A percentile compares a stretch with the other conserved stretches of the same genome.
Evolutionary conservation across 2,113 vertebrate species (phyloP).

Genomic region (Microcebus jonahi): DNA sequence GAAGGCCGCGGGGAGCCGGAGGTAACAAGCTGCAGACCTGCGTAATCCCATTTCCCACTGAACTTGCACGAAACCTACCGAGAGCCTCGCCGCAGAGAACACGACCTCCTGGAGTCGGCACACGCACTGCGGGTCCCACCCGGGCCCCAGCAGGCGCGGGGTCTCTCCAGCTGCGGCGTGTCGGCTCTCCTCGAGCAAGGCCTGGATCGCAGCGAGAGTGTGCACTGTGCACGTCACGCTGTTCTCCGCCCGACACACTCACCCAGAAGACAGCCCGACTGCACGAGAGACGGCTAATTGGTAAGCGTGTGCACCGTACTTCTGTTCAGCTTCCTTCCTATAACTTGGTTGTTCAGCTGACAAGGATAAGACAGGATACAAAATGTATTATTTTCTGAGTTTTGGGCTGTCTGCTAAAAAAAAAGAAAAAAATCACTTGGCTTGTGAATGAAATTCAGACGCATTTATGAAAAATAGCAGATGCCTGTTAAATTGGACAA

Average conservation of each 20-base stretch:
- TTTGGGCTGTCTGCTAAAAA: constrained; percentile 10
- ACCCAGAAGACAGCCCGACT: not conserved
- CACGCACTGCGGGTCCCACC: not conserved
- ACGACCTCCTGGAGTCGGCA: not conserved
- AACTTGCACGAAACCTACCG: not conserved
- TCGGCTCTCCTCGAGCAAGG: not conserved
- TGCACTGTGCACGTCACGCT: accelerated
- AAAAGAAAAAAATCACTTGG: not conserved
- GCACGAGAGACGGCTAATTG: not conserved
- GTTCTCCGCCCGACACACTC: not conserved
- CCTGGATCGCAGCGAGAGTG: not conserved
- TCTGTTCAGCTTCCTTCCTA: not conserved
- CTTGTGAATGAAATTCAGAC: constrained; percentile 66
- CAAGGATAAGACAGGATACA: not conserved
- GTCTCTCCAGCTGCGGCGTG: accelerated
- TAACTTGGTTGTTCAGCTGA: not conserved
- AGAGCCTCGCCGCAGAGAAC: not conserved
- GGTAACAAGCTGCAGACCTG: not conserved
- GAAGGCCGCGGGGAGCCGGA: not conserved
- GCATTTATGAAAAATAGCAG: constrained; percentile 62
- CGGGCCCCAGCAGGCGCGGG: accelerated
- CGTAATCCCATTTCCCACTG: not conserved
- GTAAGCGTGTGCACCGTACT: accelerated
- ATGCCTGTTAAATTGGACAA: constrained; percentile 64
- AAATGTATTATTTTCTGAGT: not conserved